Evolutionary conservation across 2,113 vertebrate species (phyloP).

Genomic region (Nyctereutes procyonoides): DNA sequence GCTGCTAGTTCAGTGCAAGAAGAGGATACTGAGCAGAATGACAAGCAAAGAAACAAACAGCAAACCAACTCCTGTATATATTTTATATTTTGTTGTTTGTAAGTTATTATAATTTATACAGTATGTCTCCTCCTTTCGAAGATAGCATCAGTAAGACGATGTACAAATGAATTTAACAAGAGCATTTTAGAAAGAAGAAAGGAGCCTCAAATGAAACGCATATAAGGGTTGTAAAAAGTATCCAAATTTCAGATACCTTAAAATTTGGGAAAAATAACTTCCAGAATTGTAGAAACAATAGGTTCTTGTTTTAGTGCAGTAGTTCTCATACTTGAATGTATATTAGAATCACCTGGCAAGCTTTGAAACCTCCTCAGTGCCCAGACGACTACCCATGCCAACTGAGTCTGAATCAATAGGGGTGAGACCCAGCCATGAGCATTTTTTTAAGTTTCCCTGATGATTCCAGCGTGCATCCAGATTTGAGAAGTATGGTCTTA

Average conservation of each 20-base stretch:
- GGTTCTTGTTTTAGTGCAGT: background rate
- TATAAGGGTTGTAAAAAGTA: background rate
- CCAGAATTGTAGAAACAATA: background rate
- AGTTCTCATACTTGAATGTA: background rate
- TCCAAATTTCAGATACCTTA: background rate
- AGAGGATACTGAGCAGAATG: background rate
- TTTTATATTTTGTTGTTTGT: background rate
- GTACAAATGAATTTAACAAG: background rate
- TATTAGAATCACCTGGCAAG: background rate
- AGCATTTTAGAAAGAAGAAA: conserved; percentile 33
- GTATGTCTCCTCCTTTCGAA: background rate
- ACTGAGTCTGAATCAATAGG: background rate
- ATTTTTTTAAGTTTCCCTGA: background rate
- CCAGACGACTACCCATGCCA: background rate
- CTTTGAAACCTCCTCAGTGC: background rate
- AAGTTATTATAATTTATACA: background rate
- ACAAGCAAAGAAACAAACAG: background rate
- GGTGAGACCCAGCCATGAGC: background rate
- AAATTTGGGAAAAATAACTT: background rate
- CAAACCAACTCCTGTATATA: background rate
- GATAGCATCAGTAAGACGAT: background rate
- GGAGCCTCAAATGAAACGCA: background rate
- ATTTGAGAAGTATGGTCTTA: background rate
- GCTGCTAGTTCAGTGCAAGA: fast-evolving
- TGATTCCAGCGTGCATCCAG: background rate